Evolutionary conservation across 2,797 vertebrate species (phyloP).

Genomic region (Sarcoramphus papa): DNA sequence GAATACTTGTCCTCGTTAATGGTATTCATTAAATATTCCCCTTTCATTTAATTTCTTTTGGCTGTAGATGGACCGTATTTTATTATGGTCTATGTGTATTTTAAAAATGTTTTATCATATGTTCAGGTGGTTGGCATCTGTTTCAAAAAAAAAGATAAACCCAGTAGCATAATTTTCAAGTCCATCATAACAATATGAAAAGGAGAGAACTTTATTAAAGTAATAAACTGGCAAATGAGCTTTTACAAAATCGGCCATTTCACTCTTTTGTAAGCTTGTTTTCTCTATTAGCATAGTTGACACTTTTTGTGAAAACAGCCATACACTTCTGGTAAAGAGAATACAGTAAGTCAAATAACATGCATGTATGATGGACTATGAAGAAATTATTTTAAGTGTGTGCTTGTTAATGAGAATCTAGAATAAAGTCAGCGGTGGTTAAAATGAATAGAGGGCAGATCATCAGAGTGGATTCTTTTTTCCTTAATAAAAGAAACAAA

Average conservation of each 20-base stretch:
- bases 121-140: neutral
- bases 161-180: neutral
- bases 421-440: neutral
- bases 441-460: neutral
- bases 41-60: neutral
- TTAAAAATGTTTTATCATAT: neutral
- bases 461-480: neutral
- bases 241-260: neutral
- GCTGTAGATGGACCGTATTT: neutral
- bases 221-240: neutral
- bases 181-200: neutral
- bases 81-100: neutral
- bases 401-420: neutral
- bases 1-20: neutral
- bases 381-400: neutral
- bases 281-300: neutral
- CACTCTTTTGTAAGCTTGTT: neutral
- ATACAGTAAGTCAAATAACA: neutral
- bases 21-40: neutral
- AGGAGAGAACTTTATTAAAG: neutral
- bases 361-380: neutral
- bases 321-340: neutral
- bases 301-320: neutral
- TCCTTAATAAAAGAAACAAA: conserved; percentile 42
- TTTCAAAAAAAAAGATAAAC: neutral